A percentile compares a stretch with the other conserved stretches of the same genome.
These are phyloP conservation scores for Falco novaeseelandiae DNA, from an alignment of 2,797 vertebrate genomes.

Conservation along the genomic window DNA sequence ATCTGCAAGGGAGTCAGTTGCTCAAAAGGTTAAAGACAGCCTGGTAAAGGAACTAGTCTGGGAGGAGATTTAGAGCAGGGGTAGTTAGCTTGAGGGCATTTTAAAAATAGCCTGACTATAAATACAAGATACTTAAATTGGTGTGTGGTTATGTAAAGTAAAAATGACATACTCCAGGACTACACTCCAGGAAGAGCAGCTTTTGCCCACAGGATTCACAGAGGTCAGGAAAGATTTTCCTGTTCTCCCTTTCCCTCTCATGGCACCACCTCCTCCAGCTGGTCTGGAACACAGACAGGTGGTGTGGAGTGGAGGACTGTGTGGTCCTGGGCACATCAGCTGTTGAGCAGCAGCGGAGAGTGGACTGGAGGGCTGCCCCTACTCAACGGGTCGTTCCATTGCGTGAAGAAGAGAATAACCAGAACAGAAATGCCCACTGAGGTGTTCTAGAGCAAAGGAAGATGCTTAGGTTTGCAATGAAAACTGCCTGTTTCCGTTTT, in stretches of 20 bases:
- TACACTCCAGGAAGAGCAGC: not conserved
- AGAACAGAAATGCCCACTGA: not conserved
- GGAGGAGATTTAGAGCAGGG: not conserved
- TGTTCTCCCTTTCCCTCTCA: not conserved
- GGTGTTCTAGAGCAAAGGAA: not conserved
- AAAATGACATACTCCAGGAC: not conserved
- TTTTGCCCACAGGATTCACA: not conserved
- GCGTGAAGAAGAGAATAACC: not conserved
- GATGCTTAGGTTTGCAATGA: not conserved
- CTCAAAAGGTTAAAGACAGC: not conserved
- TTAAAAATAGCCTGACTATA: conserved; percentile 3
- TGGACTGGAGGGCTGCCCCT: too few species aligned
- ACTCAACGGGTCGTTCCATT: not conserved
- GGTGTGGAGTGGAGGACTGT: not conserved
- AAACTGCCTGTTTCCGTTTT: not conserved
- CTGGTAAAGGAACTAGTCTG: not conserved
- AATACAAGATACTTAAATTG: not conserved
- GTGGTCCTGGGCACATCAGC: not conserved
- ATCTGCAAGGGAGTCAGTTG: not conserved
- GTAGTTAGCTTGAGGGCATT: not conserved
- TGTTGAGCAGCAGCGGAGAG: not conserved
- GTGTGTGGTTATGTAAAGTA: not conserved
- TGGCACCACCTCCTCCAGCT: not conserved
- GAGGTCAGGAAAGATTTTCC: not conserved
- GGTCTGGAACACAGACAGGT: accelerated